These are phyloP conservation scores for Cydia fagiglandana DNA, from an alignment of 1,140 invertebrate species.

Conservation along the genomic window DNA sequence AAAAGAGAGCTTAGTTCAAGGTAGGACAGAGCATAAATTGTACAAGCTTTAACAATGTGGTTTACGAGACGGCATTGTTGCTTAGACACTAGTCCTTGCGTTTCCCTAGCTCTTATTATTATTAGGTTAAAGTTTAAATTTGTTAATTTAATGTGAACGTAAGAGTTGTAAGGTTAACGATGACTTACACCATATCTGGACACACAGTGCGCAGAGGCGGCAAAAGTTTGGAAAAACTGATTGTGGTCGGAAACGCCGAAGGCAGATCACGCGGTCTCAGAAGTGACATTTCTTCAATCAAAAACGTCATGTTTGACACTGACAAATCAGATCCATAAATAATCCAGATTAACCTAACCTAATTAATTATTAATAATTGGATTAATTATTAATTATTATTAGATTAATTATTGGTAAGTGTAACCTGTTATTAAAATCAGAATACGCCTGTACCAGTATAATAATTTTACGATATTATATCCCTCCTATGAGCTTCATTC, in stretches of 20 bases:
- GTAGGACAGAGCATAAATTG: constrained; percentile 12
- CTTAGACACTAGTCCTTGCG: neutral
- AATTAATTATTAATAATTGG: too few relatives aligned
- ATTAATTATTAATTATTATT: too few relatives aligned
- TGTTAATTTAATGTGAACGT: neutral
- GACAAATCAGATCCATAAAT: too few relatives aligned
- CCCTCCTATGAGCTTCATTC: neutral
- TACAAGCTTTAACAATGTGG: constrained; percentile 25
- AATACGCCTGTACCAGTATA: neutral
- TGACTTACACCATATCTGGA: neutral
- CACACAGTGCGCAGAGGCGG: too few relatives aligned
- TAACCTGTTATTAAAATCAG: too few relatives aligned
- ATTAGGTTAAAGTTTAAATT: neutral
- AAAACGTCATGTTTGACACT: too few relatives aligned
- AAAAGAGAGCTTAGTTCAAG: constrained; percentile 30
- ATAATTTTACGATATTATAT: neutral
- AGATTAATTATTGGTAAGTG: too few relatives aligned
- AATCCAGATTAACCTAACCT: too few relatives aligned
- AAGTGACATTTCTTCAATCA: too few relatives aligned
- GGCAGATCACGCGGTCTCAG: too few relatives aligned
- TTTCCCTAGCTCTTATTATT: neutral
- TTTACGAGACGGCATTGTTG: constrained; percentile 10
- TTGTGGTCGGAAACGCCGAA: too few relatives aligned
- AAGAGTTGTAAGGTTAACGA: neutral
- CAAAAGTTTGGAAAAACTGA: too few relatives aligned